Base-by-base conservation (phyloP, 1,140 invertebrate species). In the Scaptomyza pallida region DNA sequence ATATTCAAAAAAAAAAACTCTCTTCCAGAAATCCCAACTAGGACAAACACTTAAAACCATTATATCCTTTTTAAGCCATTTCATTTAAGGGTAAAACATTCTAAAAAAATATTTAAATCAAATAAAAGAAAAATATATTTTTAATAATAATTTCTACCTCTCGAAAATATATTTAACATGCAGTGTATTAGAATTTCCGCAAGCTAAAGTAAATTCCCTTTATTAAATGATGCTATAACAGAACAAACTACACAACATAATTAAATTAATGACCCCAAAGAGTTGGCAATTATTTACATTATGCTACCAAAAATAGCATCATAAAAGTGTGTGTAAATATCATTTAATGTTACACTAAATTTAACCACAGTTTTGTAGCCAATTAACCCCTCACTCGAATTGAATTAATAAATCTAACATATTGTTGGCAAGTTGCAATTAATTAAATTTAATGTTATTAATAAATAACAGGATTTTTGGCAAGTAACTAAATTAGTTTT, bases 371-470 rank as follows among this genome's bases (percentile, higher is more conserved):
- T 0, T 16, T 19, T 26, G 45, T 26, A 19, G 17, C 9, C 48
- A 51, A 17, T 26, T 48, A 3, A 8, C 23, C 6, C 6, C 21
- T 37, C 35, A 4, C 4, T 51, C 15, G 4, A 5, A 1, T 9
- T 37, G 12, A n/a, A 37, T 37, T n/a, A 37, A 37, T 23, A 8
- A 45, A 45, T n/a, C 21, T 5, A 41, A 23, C 52, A 43, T 26
- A 26, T 55, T 55, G 52, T 43, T 21, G 52, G 19, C 13, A 16
- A 12, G 33, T 15, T 17, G 15, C 37, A 43, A 26, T 43, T 55
- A 55, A 43, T 60, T 48, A 35, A 30, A 33, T 44, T 30, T 57
- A 30, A 57, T 44, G 41, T 13, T 44, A 41, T 45, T 19, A 45
- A 30, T 44, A 57, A 30, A 44, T 44, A 26, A 57, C 1, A 26